Evolutionary conservation across 2,113 vertebrate species (phyloP).

Genomic region (Ophthalmolycus amberensis): DNA sequence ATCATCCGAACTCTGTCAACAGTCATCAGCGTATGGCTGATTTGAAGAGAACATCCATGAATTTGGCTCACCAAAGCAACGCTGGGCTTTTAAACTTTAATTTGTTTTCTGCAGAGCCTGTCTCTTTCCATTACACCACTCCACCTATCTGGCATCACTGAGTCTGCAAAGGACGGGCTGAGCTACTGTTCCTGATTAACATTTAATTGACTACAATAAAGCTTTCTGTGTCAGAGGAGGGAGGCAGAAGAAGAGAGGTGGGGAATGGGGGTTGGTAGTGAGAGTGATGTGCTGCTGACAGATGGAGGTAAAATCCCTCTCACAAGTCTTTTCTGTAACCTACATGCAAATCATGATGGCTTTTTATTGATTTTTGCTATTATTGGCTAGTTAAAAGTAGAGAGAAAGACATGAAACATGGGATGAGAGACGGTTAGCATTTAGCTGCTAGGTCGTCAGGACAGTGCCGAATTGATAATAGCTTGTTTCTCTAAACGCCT

Average conservation of each 20-base stretch:
- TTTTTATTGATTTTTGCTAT: neutral
- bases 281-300: conserved; percentile 34
- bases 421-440: neutral
- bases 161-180: conserved; percentile 51
- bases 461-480: neutral
- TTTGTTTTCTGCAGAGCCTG: conserved; percentile 78
- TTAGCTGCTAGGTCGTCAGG: neutral
- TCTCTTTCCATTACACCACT: conserved; percentile 77
- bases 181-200: conserved; percentile 79
- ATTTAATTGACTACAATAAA: conserved; percentile 82
- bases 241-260: conserved; percentile 13
- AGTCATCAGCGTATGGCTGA: conserved; percentile 24
- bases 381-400: neutral
- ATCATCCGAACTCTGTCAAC: conserved; percentile 17
- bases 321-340: conserved; percentile 4
- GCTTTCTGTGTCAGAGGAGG: conserved; percentile 67
- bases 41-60: conserved; percentile 53
- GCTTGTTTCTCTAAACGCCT: neutral
- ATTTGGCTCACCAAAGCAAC: conserved; percentile 43
- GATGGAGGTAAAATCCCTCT: conserved; percentile 24
- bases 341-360: neutral
- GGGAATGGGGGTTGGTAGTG: conserved; percentile 2
- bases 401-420: neutral
- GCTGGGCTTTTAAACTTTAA: conserved; percentile 80
- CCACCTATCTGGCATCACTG: conserved; percentile 49